Evolutionary conservation across 2,113 vertebrate genomes (phyloP).

Genomic region (Phycodurus eques): DNA sequence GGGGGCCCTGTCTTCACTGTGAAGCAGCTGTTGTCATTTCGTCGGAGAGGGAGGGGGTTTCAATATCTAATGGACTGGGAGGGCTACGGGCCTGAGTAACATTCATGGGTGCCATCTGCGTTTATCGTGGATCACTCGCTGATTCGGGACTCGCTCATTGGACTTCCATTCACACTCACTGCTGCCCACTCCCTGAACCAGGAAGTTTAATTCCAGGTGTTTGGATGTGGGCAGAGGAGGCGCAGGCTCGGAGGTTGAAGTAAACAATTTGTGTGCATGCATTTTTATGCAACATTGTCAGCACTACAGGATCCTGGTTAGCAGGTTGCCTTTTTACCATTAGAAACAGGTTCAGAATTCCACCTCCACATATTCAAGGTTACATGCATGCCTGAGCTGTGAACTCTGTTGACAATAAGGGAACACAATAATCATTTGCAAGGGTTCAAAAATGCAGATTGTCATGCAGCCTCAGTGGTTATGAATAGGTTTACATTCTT

Average conservation of each 20-base stretch:
- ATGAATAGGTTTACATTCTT: conserved; percentile 1
- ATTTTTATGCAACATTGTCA: conserved; percentile 68
- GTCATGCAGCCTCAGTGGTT: conserved; percentile 7
- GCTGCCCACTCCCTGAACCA: conserved; percentile 45
- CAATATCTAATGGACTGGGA: no score
- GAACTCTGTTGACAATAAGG: conserved; percentile 31
- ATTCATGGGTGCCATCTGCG: no score
- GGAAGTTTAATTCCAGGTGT: conserved; percentile 62
- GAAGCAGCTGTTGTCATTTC: no score
- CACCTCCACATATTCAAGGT: conserved; percentile 46
- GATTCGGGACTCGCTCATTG: no score
- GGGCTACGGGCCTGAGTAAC: no score
- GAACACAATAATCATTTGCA: conserved; percentile 6
- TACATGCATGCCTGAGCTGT: conserved; percentile 27
- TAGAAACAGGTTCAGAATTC: conserved; percentile 50
- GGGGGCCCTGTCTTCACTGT: no score
- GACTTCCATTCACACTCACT: background rate
- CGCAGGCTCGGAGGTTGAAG: conserved; percentile 59
- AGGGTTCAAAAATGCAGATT: conserved; percentile 15
- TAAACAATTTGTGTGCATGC: conserved; percentile 71
- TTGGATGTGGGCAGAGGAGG: conserved; percentile 53
- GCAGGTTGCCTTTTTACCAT: conserved; percentile 50
- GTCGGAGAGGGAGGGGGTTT: no score
- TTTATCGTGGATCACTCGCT: no score
- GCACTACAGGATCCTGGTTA: conserved; percentile 42